Conservation (phyloP, 2,797 vertebrate species). For the Rhynchotus rufescens region DNA sequence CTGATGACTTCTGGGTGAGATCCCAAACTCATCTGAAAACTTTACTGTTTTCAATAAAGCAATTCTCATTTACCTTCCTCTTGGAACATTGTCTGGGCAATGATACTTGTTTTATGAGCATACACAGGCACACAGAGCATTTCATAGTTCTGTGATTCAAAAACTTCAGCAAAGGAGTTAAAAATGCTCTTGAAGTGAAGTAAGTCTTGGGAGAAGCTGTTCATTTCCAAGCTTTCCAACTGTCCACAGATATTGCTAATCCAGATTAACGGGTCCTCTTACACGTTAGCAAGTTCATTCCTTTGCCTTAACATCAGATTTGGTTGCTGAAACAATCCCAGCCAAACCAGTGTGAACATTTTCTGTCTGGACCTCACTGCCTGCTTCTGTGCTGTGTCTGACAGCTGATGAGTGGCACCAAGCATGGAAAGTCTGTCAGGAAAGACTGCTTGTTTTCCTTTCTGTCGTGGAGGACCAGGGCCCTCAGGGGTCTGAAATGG, state of each 20-base stretch:
- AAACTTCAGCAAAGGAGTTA: not conserved
- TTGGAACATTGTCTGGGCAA: not conserved
- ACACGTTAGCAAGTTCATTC: rapidly evolving
- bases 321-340: not conserved
- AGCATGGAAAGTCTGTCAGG: not conserved
- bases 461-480: not conserved
- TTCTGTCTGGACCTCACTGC: not conserved
- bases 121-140: not conserved
- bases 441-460: not conserved
- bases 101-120: not conserved
- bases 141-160: not conserved
- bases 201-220: not conserved
- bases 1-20: not conserved
- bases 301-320: not conserved
- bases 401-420: not conserved
- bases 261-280: not conserved
- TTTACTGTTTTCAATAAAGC: not conserved
- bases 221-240: not conserved
- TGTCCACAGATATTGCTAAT: not conserved
- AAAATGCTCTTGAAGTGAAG: not conserved
- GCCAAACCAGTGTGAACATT: not conserved
- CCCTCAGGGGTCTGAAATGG: not conserved
- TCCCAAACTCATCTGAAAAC: not conserved
- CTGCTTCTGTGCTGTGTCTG: not conserved
- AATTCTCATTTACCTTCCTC: not conserved